Conservation (phyloP, 1,140 invertebrate genomes). For the Eumaeus atala region DNA sequence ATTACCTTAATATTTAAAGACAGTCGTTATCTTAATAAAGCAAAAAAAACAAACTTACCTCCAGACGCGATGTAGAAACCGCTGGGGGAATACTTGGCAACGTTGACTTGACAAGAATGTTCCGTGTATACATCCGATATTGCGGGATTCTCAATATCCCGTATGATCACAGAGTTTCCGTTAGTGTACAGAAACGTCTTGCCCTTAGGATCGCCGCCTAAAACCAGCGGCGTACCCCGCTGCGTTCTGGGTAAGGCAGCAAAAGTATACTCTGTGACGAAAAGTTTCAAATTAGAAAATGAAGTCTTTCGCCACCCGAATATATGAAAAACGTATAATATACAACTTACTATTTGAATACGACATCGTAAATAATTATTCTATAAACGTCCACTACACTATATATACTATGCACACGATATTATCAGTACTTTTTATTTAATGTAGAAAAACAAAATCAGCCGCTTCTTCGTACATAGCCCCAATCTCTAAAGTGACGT, state of each 20-base stretch:
- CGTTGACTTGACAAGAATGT: conserved; percentile 94
- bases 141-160: conserved; percentile 96
- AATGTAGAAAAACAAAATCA: conserved; percentile 58
- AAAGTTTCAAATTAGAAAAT: conserved; percentile 28
- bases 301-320: conserved; percentile 14
- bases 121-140: conserved; percentile 97
- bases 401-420: conserved; percentile 35
- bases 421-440: conserved; percentile 53
- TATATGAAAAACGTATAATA: conserved; percentile 20
- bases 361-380: conserved; percentile 52
- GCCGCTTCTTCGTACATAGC: conserved; percentile 55
- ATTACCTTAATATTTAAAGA: no score
- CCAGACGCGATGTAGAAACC: conserved; percentile 99
- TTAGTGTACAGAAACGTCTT: conserved; percentile 98
- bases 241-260: conserved; percentile 94
- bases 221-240: conserved; percentile 92
- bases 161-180: conserved; percentile 97
- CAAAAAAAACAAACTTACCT: conserved; percentile 76
- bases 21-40: no score
- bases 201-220: conserved; percentile 96
- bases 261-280: conserved; percentile 88
- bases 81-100: conserved; percentile 98
- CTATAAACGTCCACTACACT: conserved; percentile 36
- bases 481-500: conserved; percentile 56
- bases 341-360: conserved; percentile 67